Base-by-base conservation (phyloP, 2,888 invertebrate genomes). In the Cistogaster globosa region DNA sequence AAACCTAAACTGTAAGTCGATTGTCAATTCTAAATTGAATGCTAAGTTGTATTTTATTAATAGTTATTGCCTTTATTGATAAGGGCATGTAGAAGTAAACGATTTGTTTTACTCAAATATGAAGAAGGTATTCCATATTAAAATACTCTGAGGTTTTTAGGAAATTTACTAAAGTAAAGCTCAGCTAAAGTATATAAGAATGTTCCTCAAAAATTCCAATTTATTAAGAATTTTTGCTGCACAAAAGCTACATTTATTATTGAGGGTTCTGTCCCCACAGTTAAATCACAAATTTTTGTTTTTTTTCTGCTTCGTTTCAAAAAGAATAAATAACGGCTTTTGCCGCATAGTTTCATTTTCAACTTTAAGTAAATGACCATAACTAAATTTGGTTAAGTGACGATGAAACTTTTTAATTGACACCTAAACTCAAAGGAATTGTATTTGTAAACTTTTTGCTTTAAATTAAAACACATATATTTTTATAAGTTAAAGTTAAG, bases 381-480 rank as follows among this genome's bases (percentile, higher is more conserved):
- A 72, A 72, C 72, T 72, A 51, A 9, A 20, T 68, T 68, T 68
- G 74, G 53, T 81, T 75, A 81, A 81, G 80, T 81, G 80, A 75
- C 80, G 60, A 81, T 68, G 74, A 81, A 81, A 81, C 68, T 81
- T 81, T 81, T 45, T 67, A 75, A 81, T 74, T 81, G 80, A 81
- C 80, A 80, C 74, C 67, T 74, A 74, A 68, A 74, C 80, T 74
- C 80, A 32, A 68, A 81, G 74, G 74, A 81, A 62, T 75, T 81
- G 6, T 4, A 42, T 4, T 48, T n/a, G 48, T 14, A 7, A n/a
- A 14, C 14, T 48, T 48, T 48, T 16, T 48, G 6, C n/a, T 48
- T 48, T 48, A n/a, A 16, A n/a, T 48, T 48, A 16, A n/a, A 48
- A 16, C n/a, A 16, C n/a, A n/a, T 48, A 0, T 48, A 48, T 48